Evolutionary conservation across 1,140 invertebrate genomes (phyloP).

Genomic region (Batillaria attramentaria): DNA sequence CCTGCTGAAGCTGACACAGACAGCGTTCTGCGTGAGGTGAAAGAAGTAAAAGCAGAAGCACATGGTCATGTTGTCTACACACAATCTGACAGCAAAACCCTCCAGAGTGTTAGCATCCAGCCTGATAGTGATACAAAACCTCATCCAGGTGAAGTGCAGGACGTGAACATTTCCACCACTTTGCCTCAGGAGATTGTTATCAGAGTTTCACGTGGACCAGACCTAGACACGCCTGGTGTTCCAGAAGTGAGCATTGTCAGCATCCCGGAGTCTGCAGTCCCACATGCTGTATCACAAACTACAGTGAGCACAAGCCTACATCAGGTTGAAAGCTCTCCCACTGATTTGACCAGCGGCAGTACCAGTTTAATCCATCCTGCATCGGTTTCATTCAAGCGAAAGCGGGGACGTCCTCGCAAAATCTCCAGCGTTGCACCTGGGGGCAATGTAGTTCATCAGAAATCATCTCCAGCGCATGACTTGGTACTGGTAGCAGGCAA

Average conservation of each 20-base stretch:
- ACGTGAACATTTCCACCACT: neutral
- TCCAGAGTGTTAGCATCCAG: neutral
- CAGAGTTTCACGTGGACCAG: neutral
- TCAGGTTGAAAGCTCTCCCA: too few species aligned
- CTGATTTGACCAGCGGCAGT: too few species aligned
- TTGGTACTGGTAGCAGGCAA: neutral
- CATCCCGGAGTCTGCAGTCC: too few species aligned
- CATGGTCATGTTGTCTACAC: neutral
- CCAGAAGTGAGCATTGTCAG: neutral
- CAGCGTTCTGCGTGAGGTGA: neutral
- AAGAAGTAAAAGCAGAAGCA: neutral
- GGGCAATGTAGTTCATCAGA: neutral
- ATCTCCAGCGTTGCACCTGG: too few species aligned
- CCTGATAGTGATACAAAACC: neutral
- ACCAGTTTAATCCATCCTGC: too few species aligned
- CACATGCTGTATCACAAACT: neutral
- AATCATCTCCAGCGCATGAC: neutral
- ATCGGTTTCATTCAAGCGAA: constrained; percentile 22
- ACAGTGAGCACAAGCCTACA: too few species aligned
- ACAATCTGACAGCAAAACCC: neutral
- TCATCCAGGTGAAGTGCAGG: neutral
- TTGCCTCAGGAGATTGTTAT: constrained; percentile 10
- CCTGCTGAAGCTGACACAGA: neutral
- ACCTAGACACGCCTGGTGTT: neutral
- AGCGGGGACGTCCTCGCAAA: constrained; percentile 26